These are phyloP conservation scores for Hypercompe scribonia DNA, from an alignment of 2,888 invertebrate genomes.

Conservation along the genomic window DNA sequence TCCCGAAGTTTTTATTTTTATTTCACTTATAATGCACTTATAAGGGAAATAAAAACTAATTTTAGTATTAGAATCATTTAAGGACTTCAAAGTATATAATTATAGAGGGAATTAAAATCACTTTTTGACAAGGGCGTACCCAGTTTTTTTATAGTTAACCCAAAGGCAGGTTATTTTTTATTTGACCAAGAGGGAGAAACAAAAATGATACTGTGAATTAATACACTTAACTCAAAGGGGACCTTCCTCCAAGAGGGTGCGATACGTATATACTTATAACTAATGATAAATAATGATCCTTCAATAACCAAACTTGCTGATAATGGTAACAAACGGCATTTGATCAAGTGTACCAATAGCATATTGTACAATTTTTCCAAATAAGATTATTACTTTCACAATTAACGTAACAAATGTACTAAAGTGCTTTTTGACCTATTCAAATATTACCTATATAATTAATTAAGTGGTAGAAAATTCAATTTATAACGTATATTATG, in stretches of 20 bases:
- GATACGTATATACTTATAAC: not conserved
- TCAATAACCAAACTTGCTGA: not conserved
- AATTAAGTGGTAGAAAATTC: not conserved
- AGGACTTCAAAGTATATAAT: too few species aligned
- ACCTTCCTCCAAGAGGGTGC: too few species aligned
- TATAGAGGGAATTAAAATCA: too few species aligned
- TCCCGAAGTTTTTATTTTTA: too few species aligned
- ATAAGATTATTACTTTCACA: not conserved
- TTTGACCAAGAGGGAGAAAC: not conserved
- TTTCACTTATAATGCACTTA: too few species aligned
- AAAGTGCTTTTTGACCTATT: not conserved
- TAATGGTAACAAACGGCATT: not conserved
- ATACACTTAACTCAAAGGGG: not conserved
- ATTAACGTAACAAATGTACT: not conserved
- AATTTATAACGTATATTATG: not conserved
- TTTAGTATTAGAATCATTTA: too few species aligned
- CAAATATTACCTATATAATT: not conserved
- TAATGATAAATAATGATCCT: not conserved
- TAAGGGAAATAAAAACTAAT: too few species aligned
- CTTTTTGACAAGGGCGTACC: too few species aligned
- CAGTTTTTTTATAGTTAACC: too few species aligned
- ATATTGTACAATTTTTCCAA: not conserved
- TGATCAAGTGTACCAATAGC: not conserved
- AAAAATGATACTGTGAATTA: not conserved
- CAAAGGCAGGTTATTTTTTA: too few species aligned